A percentile compares a stretch with the other conserved stretches of the same genome.
phyloP scores from a whole-genome alignment of 2,888 invertebrate species.

The Macrosiphum euphorbiae region DNA sequence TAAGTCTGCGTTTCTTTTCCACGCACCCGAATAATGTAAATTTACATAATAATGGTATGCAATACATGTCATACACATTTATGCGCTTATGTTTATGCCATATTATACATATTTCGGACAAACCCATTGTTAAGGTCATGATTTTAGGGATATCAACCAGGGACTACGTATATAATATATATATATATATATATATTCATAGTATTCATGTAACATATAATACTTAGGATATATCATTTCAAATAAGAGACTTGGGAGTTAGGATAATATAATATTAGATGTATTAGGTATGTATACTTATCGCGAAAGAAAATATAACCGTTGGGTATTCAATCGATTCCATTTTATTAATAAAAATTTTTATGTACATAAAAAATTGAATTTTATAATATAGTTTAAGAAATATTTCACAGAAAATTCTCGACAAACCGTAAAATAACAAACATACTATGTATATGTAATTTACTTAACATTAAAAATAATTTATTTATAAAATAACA shows the following conservation, averaged over 20 bases:
- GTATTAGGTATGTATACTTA: not conserved
- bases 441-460: not conserved
- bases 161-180: not conserved
- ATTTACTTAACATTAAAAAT: constrained; percentile 22
- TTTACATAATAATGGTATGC: not conserved
- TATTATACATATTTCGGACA: not conserved
- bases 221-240: not conserved
- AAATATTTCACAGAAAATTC: constrained; percentile 1
- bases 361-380: not conserved
- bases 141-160: not conserved
- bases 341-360: not conserved
- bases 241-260: not conserved
- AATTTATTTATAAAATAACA: constrained; percentile 48
- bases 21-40: not conserved
- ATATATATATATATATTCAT: not conserved
- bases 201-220: not conserved
- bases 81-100: not conserved
- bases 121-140: not conserved
- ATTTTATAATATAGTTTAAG: not conserved
- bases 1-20: not conserved
- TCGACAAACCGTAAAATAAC: constrained; percentile 10
- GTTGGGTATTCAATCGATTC: constrained; percentile 1
- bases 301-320: not conserved
- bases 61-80: not conserved
- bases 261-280: not conserved